Evolutionary conservation across 2,888 invertebrate species (phyloP).

Genomic region (Physocephala rufipes): DNA sequence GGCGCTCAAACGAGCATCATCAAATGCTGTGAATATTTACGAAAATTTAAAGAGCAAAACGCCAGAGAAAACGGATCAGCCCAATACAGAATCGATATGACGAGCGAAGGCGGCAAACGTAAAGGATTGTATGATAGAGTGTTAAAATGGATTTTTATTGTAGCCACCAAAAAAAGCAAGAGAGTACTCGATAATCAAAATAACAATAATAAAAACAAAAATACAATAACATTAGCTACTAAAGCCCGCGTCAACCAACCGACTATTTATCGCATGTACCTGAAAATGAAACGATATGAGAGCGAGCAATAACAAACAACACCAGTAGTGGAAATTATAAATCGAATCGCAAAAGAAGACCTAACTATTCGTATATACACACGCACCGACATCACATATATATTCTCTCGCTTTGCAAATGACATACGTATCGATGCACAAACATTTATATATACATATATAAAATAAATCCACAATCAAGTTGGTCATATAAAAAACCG

Average conservation of each 20-base stretch:
- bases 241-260: not conserved
- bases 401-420: too few relatives aligned
- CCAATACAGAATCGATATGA: not conserved
- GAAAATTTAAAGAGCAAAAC: not conserved
- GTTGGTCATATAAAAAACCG: constrained; percentile 18
- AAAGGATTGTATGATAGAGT: not conserved
- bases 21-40: not conserved
- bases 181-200: too few relatives aligned
- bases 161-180: too few relatives aligned
- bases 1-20: not conserved
- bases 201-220: too few relatives aligned
- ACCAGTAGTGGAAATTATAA: not conserved
- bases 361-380: not conserved
- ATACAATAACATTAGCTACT: too few relatives aligned
- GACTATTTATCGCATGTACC: not conserved
- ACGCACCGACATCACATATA: too few relatives aligned
- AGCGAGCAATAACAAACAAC: constrained; percentile 8
- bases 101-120: not conserved
- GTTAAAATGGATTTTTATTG: too few relatives aligned
- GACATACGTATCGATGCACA: too few relatives aligned
- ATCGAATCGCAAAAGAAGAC: constrained; percentile 23
- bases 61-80: not conserved
- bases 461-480: constrained; percentile 19
- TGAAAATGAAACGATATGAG: not conserved
- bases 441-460: constrained; percentile 6